phyloP scores from a whole-genome alignment of 53 echinoderm and acorn worm genomes.

The Apostichopus leukothele region DNA sequence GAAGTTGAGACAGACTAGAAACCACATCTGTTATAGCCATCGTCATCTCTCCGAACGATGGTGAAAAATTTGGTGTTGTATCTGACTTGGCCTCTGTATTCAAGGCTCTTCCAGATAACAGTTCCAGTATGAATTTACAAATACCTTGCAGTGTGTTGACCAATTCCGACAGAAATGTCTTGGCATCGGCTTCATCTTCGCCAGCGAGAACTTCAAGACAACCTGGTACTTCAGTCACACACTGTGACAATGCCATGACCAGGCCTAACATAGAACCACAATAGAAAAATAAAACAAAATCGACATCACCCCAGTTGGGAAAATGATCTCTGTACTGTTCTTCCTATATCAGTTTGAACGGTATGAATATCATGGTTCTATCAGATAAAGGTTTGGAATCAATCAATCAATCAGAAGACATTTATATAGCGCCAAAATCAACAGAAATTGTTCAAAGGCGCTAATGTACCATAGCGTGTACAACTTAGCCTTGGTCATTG shows the following conservation, averaged over 20 bases:
- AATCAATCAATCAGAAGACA: too few relatives aligned
- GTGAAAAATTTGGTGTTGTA: slow-evolving; percentile 47
- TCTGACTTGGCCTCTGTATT: slow-evolving; percentile 4
- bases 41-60: slow-evolving; percentile 95
- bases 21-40: slow-evolving; percentile 67
- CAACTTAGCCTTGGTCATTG: too few relatives aligned
- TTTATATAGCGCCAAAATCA: too few relatives aligned
- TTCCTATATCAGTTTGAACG: too few relatives aligned
- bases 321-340: too few relatives aligned
- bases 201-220: slow-evolving; percentile 52
- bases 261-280: slow-evolving; percentile 53
- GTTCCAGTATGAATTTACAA: slow-evolving; percentile 64
- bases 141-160: slow-evolving; percentile 57
- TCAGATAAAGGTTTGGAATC: too few relatives aligned
- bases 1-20: slow-evolving; percentile 23
- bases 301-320: too few relatives aligned
- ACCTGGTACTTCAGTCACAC: slow-evolving; percentile 59
- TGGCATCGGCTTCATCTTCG: slow-evolving; percentile 33
- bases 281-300: too few relatives aligned
- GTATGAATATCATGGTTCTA: too few relatives aligned
- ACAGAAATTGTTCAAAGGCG: too few relatives aligned
- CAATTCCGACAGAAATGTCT: not conserved
- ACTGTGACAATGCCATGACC: slow-evolving; percentile 71
- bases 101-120: slow-evolving; percentile 59
- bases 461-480: too few relatives aligned